phyloP scores from a whole-genome alignment of 2,797 vertebrate species.

The Cryptoblepharus egeriae region DNA sequence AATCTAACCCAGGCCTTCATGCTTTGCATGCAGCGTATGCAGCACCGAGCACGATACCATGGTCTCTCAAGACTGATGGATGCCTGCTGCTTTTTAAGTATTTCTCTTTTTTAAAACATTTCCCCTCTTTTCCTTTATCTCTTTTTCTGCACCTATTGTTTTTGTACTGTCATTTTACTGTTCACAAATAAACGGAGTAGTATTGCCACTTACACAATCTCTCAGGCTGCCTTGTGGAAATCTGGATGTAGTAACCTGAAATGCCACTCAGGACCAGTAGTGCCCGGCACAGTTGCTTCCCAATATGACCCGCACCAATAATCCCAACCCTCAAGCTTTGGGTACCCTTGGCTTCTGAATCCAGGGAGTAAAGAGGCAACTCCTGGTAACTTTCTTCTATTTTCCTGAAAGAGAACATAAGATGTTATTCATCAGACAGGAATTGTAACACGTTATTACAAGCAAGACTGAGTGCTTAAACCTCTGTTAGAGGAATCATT shows the following conservation, averaged over 20 bases:
- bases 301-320: conserved; percentile 79
- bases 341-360: not conserved
- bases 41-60: too few relatives aligned
- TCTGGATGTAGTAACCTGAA: conserved; percentile 66
- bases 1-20: too few relatives aligned
- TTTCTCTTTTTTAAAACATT: too few relatives aligned
- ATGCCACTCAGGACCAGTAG: conserved; percentile 72
- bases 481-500: not conserved
- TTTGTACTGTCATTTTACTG: too few relatives aligned
- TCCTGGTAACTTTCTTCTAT: conserved; percentile 4
- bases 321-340: conserved; percentile 76
- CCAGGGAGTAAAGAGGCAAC: not conserved
- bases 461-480: not conserved
- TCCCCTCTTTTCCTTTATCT: too few relatives aligned
- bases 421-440: not conserved
- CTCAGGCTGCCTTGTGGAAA: conserved; percentile 81
- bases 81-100: too few relatives aligned
- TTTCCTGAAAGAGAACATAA: conserved; percentile 11
- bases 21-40: too few relatives aligned
- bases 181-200: too few relatives aligned
- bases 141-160: too few relatives aligned
- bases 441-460: not conserved
- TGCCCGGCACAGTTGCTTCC: conserved; percentile 76
- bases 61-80: too few relatives aligned
- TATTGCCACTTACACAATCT: conserved; percentile 69